Conservation (phyloP, 2,113 vertebrate species). For the Aegypius monachus region DNA sequence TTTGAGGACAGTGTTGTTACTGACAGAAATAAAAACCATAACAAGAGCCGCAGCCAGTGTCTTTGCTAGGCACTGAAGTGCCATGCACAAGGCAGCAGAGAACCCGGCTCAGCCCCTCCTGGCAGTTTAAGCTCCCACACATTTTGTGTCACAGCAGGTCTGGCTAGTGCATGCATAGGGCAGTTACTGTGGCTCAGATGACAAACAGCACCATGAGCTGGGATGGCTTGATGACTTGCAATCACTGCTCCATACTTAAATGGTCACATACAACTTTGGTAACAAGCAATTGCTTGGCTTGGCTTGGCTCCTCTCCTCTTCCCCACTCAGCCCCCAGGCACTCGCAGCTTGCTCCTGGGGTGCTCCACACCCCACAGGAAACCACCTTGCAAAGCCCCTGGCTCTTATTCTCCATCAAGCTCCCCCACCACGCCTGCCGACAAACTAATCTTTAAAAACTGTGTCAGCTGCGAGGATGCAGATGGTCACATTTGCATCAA, state of each 20-base stretch:
- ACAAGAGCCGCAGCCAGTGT: background rate
- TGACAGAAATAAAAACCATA: background rate
- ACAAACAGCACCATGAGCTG: background rate
- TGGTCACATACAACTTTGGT: background rate
- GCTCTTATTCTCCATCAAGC: background rate
- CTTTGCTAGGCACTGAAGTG: background rate
- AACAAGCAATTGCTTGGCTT: background rate
- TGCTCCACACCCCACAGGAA: background rate
- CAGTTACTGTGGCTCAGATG: background rate
- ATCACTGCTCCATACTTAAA: background rate
- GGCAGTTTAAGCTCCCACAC: background rate
- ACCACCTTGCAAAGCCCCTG: background rate
- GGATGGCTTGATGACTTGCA: background rate
- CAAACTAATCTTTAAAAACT: conserved; percentile 47
- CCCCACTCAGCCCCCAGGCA: background rate
- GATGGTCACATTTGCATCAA: conserved; percentile 70
- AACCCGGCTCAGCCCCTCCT: background rate
- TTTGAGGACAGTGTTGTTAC: background rate
- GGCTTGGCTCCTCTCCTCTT: background rate
- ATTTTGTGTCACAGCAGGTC: background rate
- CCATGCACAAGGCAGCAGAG: background rate
- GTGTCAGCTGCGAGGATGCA: conserved; percentile 67
- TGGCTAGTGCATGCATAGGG: background rate
- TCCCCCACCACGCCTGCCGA: background rate
- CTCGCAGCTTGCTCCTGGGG: background rate